phyloP scores from a whole-genome alignment of 2,797 vertebrate species.

The Cyprinella venusta region DNA sequence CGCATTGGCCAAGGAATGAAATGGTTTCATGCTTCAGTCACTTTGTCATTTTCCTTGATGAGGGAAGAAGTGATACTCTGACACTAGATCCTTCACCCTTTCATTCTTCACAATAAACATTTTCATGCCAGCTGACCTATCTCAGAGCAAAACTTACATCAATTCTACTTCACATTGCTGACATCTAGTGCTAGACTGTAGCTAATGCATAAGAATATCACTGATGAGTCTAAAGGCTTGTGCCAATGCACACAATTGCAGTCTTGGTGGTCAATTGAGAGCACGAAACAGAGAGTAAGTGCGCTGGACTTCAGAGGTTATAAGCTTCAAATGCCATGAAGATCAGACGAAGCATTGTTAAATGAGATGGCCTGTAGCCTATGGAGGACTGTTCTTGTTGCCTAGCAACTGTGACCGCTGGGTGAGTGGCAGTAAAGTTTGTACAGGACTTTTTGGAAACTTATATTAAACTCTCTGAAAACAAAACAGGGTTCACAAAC shows the following conservation, averaged over 20 bases:
- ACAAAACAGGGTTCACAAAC: no score
- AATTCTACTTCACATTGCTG: slow-evolving; percentile 53
- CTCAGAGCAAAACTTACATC: neutral
- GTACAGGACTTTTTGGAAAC: no score
- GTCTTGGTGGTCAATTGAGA: neutral
- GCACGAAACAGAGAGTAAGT: no score
- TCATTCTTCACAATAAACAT: slow-evolving; percentile 19
- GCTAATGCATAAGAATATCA: neutral
- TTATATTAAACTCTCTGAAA: no score
- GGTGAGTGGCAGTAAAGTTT: no score
- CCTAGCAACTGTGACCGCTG: no score
- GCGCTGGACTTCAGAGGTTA: no score
- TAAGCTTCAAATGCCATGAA: no score
- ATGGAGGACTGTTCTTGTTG: no score
- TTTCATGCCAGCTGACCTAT: neutral
- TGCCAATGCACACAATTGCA: neutral
- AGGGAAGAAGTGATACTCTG: slow-evolving; percentile 6
- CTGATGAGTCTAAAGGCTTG: neutral
- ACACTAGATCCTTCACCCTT: slow-evolving; percentile 19
- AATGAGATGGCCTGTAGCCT: no score
- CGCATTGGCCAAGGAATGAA: neutral
- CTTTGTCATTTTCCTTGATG: slow-evolving; percentile 24
- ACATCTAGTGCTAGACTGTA: slow-evolving; percentile 61
- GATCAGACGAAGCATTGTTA: no score
- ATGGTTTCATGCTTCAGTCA: slow-evolving; percentile 28